These are phyloP conservation scores for Oscheius sp. DNA, from an alignment of 2,888 invertebrate genomes.

Conservation along the genomic window DNA sequence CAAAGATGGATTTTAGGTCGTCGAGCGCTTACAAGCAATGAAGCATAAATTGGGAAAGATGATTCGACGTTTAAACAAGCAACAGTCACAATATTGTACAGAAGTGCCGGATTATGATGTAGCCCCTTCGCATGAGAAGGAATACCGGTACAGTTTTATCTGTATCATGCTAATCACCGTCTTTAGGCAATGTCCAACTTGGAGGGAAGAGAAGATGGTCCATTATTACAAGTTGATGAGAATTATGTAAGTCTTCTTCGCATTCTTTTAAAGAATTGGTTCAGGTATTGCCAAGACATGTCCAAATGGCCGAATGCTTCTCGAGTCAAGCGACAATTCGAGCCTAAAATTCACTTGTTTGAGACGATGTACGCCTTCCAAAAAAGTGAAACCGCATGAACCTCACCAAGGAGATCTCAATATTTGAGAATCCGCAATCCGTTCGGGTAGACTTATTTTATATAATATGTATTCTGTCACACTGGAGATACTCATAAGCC, in stretches of 20 bases:
- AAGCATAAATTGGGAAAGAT: conserved; percentile 31
- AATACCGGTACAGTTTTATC: conserved; percentile 9
- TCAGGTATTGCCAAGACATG: conserved; percentile 55
- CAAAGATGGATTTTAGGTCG: conserved; percentile 24
- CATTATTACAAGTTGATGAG: conserved; percentile 69
- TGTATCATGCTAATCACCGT: background rate
- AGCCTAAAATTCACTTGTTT: conserved; percentile 59
- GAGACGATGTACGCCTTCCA: conserved; percentile 67
- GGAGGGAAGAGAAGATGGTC: conserved; percentile 67
- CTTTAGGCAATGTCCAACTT: conserved; percentile 56
- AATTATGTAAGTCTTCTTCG: conserved; percentile 42
- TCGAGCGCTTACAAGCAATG: conserved; percentile 20
- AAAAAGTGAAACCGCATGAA: conserved; percentile 38
- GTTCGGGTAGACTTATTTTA: conserved; percentile 22
- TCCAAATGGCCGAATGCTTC: conserved; percentile 63
- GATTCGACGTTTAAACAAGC: conserved; percentile 42
- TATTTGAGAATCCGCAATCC: conserved; percentile 3
- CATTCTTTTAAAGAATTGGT: background rate
- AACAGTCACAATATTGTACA: conserved; percentile 49
- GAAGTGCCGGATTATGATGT: conserved; percentile 27
- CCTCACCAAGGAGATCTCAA: conserved; percentile 14
- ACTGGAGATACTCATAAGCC: conserved; percentile 9
- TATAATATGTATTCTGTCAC: background rate
- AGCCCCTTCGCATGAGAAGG: background rate
- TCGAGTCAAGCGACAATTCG: conserved; percentile 59